Percentiles rank a stretch among this genome's conserved stretches.
Evolutionary conservation across 2,888 invertebrate species (phyloP).

Genomic region (Aphodius sticticus): DNA sequence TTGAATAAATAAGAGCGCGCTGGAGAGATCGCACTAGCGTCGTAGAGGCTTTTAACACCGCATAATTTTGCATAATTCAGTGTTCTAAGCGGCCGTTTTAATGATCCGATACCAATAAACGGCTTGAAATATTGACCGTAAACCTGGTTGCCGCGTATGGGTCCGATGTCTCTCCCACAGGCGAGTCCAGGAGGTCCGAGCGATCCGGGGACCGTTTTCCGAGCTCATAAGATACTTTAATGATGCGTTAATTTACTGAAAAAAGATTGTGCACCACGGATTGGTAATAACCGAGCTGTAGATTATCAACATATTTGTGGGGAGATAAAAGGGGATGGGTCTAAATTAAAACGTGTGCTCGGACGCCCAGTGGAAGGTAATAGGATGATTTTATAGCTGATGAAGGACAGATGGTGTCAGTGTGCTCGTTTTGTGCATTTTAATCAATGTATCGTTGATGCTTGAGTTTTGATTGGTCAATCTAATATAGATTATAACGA

Average conservation of each 20-base stretch:
- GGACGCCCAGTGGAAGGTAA: neutral
- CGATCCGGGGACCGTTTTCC: neutral
- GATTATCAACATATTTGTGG: constrained; percentile 23
- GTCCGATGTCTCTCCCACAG: constrained; percentile 7
- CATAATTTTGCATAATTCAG: constrained; percentile 42
- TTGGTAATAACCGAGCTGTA: constrained; percentile 1
- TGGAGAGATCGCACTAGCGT: constrained; percentile 27
- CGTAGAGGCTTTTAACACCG: constrained; percentile 42
- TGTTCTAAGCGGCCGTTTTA: constrained; percentile 29
- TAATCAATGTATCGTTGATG: too few relatives aligned
- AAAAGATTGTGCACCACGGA: neutral
- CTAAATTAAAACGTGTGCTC: constrained; percentile 6
- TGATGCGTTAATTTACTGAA: constrained; percentile 23
- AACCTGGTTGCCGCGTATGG: constrained; percentile 24
- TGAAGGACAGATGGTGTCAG: neutral
- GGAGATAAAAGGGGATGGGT: constrained; percentile 9
- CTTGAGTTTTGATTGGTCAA: too few relatives aligned
- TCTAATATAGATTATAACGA: too few relatives aligned
- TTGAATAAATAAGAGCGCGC: constrained; percentile 40
- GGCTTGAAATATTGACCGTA: constrained; percentile 37
- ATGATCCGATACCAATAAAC: constrained; percentile 37
- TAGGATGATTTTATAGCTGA: neutral
- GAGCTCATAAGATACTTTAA: constrained; percentile 7
- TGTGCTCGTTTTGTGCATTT: too few relatives aligned
- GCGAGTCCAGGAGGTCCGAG: constrained; percentile 4